Percentiles rank a stretch among this genome's conserved stretches.
Conservation (phyloP, 2,888 invertebrate genomes). For the Perizoma affinitatum region DNA sequence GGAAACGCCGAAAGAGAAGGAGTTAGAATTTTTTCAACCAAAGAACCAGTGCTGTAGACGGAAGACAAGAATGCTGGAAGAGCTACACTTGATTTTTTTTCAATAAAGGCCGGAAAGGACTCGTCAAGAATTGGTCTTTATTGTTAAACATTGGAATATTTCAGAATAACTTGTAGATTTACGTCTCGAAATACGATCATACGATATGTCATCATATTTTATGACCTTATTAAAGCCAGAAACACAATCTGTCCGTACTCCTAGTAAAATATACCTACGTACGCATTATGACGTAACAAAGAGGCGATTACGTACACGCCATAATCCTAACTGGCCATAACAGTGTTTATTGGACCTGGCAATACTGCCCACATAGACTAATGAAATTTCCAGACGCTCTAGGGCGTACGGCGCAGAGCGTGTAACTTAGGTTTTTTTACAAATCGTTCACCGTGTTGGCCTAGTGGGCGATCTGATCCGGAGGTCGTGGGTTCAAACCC, state of each 20-base stretch:
- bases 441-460: too few species aligned
- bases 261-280: conserved; percentile 10
- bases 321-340: conserved; percentile 25
- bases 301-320: conserved; percentile 18
- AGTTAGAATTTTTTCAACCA: too few species aligned
- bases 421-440: too few species aligned
- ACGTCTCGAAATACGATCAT: not conserved
- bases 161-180: conserved; percentile 8
- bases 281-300: conserved; percentile 14
- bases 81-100: too few species aligned
- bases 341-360: conserved; percentile 21
- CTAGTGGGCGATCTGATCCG: too few species aligned
- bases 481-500: too few species aligned
- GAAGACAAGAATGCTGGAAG: too few species aligned
- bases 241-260: conserved; percentile 17
- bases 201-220: conserved; percentile 13
- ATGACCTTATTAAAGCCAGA: conserved; percentile 7
- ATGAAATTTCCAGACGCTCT: not conserved
- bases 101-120: too few species aligned
- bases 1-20: too few species aligned
- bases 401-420: too few species aligned
- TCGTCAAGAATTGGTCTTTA: too few species aligned
- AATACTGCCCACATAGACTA: conserved; percentile 9
- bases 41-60: too few species aligned
- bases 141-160: not conserved